Conservation (phyloP, 2,113 vertebrate species). For the Acrocephalus kingi region DNA sequence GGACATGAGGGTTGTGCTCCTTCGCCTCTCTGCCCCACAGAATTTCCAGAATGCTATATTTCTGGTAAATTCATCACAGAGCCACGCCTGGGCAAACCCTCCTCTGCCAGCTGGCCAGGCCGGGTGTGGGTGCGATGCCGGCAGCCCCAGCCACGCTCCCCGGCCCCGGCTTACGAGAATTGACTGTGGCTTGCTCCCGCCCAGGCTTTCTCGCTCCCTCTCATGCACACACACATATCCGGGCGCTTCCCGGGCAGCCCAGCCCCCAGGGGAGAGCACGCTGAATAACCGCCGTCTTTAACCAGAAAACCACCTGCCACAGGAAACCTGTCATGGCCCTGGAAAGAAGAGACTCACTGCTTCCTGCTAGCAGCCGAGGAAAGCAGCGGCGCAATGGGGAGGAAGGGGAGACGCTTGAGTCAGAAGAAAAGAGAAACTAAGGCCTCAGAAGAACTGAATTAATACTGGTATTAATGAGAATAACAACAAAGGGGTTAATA, state of each 20-base stretch:
- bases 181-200: conserved; percentile 41
- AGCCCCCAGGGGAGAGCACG: not conserved
- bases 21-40: conserved; percentile 39
- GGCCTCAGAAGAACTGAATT: conserved; percentile 20
- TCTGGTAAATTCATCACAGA: conserved; percentile 64
- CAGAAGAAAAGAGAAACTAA: conserved; percentile 52
- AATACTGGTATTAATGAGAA: conserved; percentile 44
- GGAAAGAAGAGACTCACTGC: conserved; percentile 79
- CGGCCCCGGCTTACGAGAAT: conserved; percentile 69
- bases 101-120: not conserved
- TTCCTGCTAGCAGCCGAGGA: conserved; percentile 79
- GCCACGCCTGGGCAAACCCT: conserved; percentile 72
- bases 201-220: conserved; percentile 65
- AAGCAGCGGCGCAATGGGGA: not conserved
- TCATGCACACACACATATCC: not conserved
- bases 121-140: conserved; percentile 18
- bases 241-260: conserved; percentile 24
- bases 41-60: conserved; percentile 72
- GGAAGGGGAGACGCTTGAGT: not conserved
- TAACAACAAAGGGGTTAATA: conserved; percentile 22
- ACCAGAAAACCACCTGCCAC: conserved; percentile 79
- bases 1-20: not conserved
- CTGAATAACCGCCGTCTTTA: conserved; percentile 54
- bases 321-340: conserved; percentile 82
- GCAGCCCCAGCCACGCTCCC: not conserved